phyloP scores from a whole-genome alignment of 2,888 invertebrate genomes.

The Dicroscelio sp. region DNA sequence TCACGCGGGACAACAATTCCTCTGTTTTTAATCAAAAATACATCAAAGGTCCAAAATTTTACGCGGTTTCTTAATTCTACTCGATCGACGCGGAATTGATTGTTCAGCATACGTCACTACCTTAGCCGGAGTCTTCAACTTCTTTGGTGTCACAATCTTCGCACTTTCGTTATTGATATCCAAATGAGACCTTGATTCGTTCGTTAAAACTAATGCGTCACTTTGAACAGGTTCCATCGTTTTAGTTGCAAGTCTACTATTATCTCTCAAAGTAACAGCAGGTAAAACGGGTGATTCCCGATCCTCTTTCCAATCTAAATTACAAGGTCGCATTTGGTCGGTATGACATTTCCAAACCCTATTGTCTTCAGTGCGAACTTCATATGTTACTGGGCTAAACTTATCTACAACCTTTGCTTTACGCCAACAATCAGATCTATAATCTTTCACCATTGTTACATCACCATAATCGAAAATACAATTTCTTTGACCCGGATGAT shows the following conservation, averaged over 20 bases:
- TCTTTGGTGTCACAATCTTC: no score
- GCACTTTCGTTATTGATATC: no score
- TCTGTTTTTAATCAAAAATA: no score
- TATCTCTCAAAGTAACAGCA: not conserved
- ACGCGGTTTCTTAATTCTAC: slow-evolving; percentile 15
- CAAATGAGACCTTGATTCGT: no score
- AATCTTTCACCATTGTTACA: slow-evolving; percentile 70
- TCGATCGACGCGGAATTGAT: not conserved
- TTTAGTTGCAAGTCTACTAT: not conserved
- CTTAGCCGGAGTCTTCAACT: no score
- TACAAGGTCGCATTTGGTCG: slow-evolving; percentile 70
- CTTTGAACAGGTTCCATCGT: no score
- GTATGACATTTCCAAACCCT: slow-evolving; percentile 72
- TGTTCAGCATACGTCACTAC: no score
- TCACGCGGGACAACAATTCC: no score
- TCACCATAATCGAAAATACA: slow-evolving; percentile 39
- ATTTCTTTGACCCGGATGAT: slow-evolving; percentile 64
- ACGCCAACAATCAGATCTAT: slow-evolving; percentile 49
- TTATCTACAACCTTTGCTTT: slow-evolving; percentile 55
- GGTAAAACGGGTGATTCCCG: no score
- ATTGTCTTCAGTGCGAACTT: slow-evolving; percentile 39
- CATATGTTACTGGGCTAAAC: slow-evolving; percentile 68
- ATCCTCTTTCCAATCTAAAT: not conserved
- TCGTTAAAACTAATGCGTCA: no score
- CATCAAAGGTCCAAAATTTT: slow-evolving; percentile 29